Conservation (phyloP, 1,140 invertebrate species). For the Globodera ellingtonae region DNA sequence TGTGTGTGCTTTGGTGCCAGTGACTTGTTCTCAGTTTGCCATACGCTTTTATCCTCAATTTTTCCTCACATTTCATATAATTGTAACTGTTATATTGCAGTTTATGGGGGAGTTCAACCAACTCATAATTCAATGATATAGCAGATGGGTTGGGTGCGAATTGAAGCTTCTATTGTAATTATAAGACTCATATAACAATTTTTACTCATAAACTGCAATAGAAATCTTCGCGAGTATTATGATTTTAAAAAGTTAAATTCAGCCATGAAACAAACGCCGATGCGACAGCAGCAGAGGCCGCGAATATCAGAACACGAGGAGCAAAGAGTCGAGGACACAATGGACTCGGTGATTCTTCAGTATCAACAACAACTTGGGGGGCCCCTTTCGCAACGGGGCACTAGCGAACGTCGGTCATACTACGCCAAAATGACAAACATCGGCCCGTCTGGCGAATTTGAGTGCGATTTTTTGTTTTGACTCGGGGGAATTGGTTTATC, state of each 20-base stretch:
- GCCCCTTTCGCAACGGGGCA: constrained; percentile 32
- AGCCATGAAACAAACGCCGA: constrained; percentile 47
- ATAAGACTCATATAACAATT: background rate
- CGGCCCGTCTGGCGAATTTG: constrained; percentile 34
- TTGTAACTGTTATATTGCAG: too few species aligned
- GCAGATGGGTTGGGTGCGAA: background rate
- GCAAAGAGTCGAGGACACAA: background rate
- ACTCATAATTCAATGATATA: too few species aligned
- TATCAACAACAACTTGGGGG: constrained; percentile 32
- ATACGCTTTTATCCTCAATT: too few species aligned
- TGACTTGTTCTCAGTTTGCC: background rate
- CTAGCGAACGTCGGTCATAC: constrained; percentile 40
- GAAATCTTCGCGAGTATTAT: too few species aligned
- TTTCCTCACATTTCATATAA: too few species aligned
- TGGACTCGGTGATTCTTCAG: background rate
- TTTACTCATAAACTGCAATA: too few species aligned
- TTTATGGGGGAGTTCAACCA: too few species aligned
- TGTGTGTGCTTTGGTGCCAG: background rate
- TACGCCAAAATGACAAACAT: constrained; percentile 32
- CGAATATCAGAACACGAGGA: constrained; percentile 28
- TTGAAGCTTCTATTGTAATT: background rate
- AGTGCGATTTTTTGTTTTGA: constrained; percentile 19
- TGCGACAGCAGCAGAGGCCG: constrained; percentile 26
- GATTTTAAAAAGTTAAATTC: background rate
- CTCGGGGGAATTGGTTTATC: background rate